These are phyloP conservation scores for Herpailurus yagouaroundi DNA, from an alignment of 2,113 vertebrate genomes.

Conservation along the genomic window DNA sequence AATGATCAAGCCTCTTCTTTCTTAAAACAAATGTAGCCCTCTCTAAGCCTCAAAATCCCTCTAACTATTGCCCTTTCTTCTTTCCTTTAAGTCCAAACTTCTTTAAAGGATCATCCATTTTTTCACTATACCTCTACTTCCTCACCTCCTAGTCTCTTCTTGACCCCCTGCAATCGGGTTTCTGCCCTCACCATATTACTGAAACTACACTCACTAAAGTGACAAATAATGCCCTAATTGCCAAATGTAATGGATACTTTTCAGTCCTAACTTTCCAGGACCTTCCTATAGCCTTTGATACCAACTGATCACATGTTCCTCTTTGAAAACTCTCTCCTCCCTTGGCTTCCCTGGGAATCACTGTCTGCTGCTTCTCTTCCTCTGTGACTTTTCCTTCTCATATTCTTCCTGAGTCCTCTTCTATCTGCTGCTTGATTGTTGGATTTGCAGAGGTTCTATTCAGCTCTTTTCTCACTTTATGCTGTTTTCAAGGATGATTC, in stretches of 20 bases:
- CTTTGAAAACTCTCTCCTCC: background rate
- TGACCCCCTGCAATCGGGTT: background rate
- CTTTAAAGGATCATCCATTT: background rate
- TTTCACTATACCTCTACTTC: background rate
- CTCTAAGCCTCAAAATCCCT: background rate
- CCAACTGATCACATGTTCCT: background rate
- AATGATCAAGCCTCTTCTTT: background rate
- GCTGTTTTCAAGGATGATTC: background rate
- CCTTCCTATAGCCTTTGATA: background rate
- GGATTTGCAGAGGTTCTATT: background rate
- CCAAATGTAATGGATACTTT: background rate
- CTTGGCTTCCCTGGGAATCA: background rate
- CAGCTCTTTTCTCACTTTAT: background rate
- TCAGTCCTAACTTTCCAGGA: background rate
- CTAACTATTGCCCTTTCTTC: background rate
- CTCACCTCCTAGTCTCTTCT: background rate
- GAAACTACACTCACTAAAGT: background rate
- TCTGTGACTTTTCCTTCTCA: background rate
- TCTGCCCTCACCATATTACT: background rate
- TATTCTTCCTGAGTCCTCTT: background rate
- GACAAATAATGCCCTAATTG: background rate
- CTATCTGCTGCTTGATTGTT: background rate
- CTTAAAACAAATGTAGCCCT: conserved; percentile 43
- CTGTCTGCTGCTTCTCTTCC: background rate
- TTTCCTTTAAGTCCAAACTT: background rate